phyloP scores from a whole-genome alignment of 2,113 vertebrate species.

The Daboia siamensis region DNA sequence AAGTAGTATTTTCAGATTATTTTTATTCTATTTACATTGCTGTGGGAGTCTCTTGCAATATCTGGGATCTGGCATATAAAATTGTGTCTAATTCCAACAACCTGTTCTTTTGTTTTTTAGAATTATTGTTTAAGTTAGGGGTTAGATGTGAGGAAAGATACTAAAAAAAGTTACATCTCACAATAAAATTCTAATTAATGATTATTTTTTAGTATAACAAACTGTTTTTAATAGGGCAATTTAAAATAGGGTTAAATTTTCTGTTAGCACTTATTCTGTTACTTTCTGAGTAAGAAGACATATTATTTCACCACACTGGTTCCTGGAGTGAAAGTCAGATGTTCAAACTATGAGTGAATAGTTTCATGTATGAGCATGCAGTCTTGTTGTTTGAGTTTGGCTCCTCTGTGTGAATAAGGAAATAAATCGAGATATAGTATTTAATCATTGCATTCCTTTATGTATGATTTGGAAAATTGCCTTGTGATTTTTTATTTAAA shows the following conservation, averaged over 20 bases:
- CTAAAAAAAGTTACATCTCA: not conserved
- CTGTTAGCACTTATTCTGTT: not conserved
- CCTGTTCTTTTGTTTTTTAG: not conserved
- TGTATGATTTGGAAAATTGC: not conserved
- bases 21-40: not conserved
- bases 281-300: not conserved
- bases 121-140: not conserved
- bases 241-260: not conserved
- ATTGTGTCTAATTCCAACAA: not conserved
- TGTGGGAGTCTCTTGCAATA: not conserved
- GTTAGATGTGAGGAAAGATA: not conserved
- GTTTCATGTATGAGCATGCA: not conserved
- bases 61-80: not conserved
- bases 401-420: not conserved
- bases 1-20: not conserved
- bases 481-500: not conserved
- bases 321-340: not conserved
- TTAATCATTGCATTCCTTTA: not conserved
- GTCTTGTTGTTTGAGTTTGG: not conserved
- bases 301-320: not conserved
- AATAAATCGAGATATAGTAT: not conserved
- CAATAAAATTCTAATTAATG: not conserved
- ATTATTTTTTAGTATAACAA: not conserved
- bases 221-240: not conserved
- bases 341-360: not conserved